Percentiles rank a stretch among this genome's conserved stretches.
phyloP scores from a whole-genome alignment of 1,140 invertebrate species.

The Thrips palmi region DNA sequence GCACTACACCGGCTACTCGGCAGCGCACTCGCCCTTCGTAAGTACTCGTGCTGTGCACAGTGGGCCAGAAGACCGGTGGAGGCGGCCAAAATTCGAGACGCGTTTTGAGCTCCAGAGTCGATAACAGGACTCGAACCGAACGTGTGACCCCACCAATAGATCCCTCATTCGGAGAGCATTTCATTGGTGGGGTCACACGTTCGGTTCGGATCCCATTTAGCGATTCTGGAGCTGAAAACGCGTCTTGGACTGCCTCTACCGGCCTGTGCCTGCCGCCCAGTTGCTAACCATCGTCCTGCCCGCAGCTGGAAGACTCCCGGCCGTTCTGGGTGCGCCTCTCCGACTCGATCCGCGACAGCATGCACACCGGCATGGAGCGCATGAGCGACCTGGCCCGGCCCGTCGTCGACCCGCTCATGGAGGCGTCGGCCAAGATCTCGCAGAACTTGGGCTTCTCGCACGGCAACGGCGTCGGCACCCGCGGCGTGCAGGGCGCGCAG shows the following conservation, averaged over 20 bases:
- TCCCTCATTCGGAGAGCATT: too few species aligned
- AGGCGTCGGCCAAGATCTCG: constrained; percentile 57
- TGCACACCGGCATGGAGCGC: constrained; percentile 45
- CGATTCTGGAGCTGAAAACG: too few species aligned
- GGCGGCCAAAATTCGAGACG: too few species aligned
- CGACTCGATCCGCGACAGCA: constrained; percentile 47
- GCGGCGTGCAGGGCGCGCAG: constrained; percentile 25
- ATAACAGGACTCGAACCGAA: too few species aligned
- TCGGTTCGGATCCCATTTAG: too few species aligned
- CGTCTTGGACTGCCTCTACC: too few species aligned
- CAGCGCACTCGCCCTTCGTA: not conserved
- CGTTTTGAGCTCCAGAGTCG: too few species aligned
- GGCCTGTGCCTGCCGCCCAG: not conserved
- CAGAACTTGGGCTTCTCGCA: constrained; percentile 46
- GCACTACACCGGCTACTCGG: constrained; percentile 24
- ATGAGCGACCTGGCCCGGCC: constrained; percentile 48
- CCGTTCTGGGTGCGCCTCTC: constrained; percentile 53
- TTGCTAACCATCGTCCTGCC: constrained; percentile 21
- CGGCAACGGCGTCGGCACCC: too few species aligned
- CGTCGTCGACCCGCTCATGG: constrained; percentile 49
- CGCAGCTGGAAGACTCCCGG: constrained; percentile 26
- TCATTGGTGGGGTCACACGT: too few species aligned
- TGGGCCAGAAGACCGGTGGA: too few species aligned
- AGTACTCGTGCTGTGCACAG: too few species aligned
- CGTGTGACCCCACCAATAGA: too few species aligned